These are phyloP conservation scores for Octopus bimaculoides DNA, from an alignment of 1,140 invertebrate species.

Conservation along the genomic window DNA sequence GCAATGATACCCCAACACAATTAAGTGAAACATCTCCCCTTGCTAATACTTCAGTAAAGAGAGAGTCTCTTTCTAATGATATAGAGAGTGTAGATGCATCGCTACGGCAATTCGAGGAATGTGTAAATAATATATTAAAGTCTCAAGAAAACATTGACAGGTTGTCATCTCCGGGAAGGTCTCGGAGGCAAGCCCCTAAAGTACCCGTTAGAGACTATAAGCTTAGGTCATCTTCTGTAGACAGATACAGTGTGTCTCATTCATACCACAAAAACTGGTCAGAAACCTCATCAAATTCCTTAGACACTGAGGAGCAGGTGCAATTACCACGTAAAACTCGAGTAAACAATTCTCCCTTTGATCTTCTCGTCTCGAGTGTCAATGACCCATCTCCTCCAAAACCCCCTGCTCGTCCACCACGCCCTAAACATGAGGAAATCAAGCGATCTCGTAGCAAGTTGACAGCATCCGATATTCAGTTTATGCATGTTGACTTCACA, in stretches of 20 bases:
- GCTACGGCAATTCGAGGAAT: no score
- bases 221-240: not conserved
- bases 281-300: conserved; percentile 23
- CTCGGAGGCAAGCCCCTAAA: not conserved
- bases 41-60: no score
- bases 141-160: not conserved
- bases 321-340: conserved; percentile 3
- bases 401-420: conserved; percentile 29
- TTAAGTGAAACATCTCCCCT: no score
- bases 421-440: conserved; percentile 27
- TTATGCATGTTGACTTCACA: conserved; percentile 24
- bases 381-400: not conserved
- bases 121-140: no score
- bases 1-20: no score
- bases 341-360: not conserved
- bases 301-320: conserved; percentile 10
- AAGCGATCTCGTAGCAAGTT: conserved; percentile 16
- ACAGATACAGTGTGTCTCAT: not conserved
- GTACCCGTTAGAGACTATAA: not conserved
- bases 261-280: conserved; percentile 19
- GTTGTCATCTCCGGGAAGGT: not conserved
- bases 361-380: not conserved
- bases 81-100: no score
- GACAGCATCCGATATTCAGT: conserved; percentile 12
- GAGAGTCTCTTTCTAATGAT: no score